Base-by-base conservation (phyloP, 2,113 vertebrate genomes). In the Semicossyphus pulcher region DNA sequence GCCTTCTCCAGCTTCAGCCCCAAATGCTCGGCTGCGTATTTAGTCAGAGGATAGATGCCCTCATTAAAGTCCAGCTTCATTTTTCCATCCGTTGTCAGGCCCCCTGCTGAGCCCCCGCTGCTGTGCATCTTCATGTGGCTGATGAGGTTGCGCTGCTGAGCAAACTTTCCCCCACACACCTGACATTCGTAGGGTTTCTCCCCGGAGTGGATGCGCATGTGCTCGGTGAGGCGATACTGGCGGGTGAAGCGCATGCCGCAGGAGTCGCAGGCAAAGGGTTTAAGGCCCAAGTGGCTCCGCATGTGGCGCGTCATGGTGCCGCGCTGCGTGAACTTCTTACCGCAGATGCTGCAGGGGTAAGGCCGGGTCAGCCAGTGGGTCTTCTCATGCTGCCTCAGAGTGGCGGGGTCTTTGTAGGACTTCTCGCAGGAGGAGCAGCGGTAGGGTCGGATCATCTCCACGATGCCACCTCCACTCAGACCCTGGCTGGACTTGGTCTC, bases 51-150 rank as follows among this genome's bases (percentile, higher is more conserved):
- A 12, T 96, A 98, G 89, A 99, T 96, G 32, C 95, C 96, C 81
- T 98, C 97, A 0, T 94, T 15, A 89, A 98, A 97, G 88, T 99
- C 96, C 83, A 96, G 94, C 89, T 98, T 97, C 86, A 96, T 91
- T 88, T 97, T 98, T 83, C 95, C 95, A 0, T 97, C 97, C 3
- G 91, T 31, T 37, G 18, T 92, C 54, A 94, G 88, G 63, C 79
- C 93, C 1, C 92, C 94, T 1, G 75, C 91, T 0, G 76, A 85
- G 2, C 93, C 95, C 0, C 94, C 95, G 3, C 94, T 93, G 36
- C 95, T 95, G 88, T 99, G 98, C 98, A 99, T 99, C 95, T 99
- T 99, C 97, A 98, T 99, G 88, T 99, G 98, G 91, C 98, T 99
- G 93, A 99, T 99, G 89, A 99, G 97, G 94, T 99, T 99, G 87